Conservation (phyloP, 2,113 vertebrate species). For the Columba livia region DNA sequence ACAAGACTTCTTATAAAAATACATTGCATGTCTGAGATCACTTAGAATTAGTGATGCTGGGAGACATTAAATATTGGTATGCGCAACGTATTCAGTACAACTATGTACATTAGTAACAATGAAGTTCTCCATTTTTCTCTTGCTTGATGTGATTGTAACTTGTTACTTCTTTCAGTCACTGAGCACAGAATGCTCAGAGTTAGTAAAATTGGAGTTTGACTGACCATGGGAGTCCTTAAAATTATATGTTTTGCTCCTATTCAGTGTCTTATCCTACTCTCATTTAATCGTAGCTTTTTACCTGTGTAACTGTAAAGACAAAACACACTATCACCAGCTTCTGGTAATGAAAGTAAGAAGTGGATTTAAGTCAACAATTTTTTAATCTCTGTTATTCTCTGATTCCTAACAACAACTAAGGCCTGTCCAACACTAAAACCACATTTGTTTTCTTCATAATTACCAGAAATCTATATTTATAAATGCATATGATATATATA, state of each 20-base stretch:
- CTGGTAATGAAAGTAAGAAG: not conserved
- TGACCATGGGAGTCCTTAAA: not conserved
- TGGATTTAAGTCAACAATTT: not conserved
- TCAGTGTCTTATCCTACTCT: not conserved
- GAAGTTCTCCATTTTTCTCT: not conserved
- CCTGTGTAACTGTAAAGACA: not conserved
- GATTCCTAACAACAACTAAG: not conserved
- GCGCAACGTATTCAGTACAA: not conserved
- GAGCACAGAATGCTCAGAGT: not conserved
- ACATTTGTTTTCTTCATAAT: not conserved
- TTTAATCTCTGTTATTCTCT: not conserved
- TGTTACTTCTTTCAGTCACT: not conserved
- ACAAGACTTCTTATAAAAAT: conserved; percentile 12
- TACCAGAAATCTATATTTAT: not conserved
- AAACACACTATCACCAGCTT: not conserved
- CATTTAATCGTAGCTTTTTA: not conserved
- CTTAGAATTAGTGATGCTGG: not conserved
- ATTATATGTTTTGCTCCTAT: not conserved
- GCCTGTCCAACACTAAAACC: not conserved
- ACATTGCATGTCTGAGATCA: not conserved
- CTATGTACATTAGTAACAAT: not conserved
- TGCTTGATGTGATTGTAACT: not conserved
- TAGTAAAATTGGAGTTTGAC: not conserved
- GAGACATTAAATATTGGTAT: not conserved
- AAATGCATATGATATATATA: not conserved